Evolutionary conservation across 2,888 invertebrate species (phyloP), one percentile per base, ranked within the genome.

Genomic region (Eupithecia centaureata): DNA sequence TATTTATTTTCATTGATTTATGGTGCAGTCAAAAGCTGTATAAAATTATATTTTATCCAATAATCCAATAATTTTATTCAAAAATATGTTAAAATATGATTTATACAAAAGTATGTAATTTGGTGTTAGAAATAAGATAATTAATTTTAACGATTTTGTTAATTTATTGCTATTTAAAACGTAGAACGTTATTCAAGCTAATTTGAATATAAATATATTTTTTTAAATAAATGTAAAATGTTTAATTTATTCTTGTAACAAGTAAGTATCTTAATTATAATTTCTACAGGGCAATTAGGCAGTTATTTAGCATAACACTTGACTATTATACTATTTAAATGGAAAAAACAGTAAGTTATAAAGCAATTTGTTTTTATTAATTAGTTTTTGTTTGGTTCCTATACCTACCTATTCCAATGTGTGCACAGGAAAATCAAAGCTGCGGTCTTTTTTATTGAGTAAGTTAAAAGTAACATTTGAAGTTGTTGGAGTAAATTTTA

Each of bases 151-250:
- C 2, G 52, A 15, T 15, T 27, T 52, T 15, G 5, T 12, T 52
- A 52, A 52, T 52, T 52, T 52, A 52, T 52, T 30, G 10, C 56
- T 59, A 52, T 28, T 51, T 58, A 64, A 59, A 64, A 59, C 51
- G 32, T n/a, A 22, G 59, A 65, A 60, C 60, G 61, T 62, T 61
- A 57, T 38, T 18, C 57, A 32, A 32, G 32, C 33, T 42, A 54
- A 58, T 66, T 66, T 61, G 42, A 47, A 63, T 65, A 60, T 30
- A 28, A 35, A 59, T 60, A 54, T 52, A n/a, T n/a, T n/a, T n/a
- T n/a, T 64, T 60, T 12, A 22, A 65, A 42, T 33, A 12, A 18
- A 47, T 42, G 54, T 25, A 38, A 27, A 22, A 2, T n/a, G 10
- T 47, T 2, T 22, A 47, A 22, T 47, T 52, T 61, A 61, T 42